Base-by-base conservation (phyloP, 2,797 vertebrate genomes). In the Clarias fuscus region DNA sequence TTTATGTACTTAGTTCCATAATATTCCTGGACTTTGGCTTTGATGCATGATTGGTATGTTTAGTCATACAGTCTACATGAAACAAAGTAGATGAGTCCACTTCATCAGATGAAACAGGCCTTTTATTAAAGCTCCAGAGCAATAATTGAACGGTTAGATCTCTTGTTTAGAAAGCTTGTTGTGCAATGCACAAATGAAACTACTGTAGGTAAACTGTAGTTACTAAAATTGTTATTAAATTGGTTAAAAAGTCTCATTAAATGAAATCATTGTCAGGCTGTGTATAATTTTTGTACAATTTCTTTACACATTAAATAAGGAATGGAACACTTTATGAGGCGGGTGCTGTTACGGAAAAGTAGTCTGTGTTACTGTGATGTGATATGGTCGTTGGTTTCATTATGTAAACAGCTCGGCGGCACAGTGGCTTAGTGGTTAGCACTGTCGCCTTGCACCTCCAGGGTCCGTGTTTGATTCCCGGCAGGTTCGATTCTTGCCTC, bases 41-140 rank as follows among this genome's bases (percentile, higher is more conserved):
- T 67, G 62, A 82, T 82, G 43, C 14, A 53, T 7, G 14, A 30
- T 30, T 17, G 24, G 30, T 77, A 17, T 33, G 75, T 77, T 77
- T 75, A 20, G 27, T 22, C 33, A 18, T 33, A 11, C 22, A 40
- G 33, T 43, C 33, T n/a, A 43, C 37, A 64, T 37, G 77, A 61
- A 81, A 64, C 24, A 61, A 40, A 18, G 6, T 15, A 61, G 30
- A 79, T 40, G 30, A 59, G 58, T 61, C 59, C 37, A 43, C 61
- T 64, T 65, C 83, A 89, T 90, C 83, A 85, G 90, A 91, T 90
- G 88, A 81, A 89, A 58, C 56, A 65, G 78, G 17, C 0, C 65
- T 43, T 86, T 76, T 37, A n/a, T 86, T 79, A 86, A n/a, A 77
- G 78, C 84, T 83, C 72, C 68, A 68, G 86, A 79, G 82, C 81